Evolutionary conservation across 2,797 vertebrate genomes (phyloP).

Genomic region (Pampus argenteus): DNA sequence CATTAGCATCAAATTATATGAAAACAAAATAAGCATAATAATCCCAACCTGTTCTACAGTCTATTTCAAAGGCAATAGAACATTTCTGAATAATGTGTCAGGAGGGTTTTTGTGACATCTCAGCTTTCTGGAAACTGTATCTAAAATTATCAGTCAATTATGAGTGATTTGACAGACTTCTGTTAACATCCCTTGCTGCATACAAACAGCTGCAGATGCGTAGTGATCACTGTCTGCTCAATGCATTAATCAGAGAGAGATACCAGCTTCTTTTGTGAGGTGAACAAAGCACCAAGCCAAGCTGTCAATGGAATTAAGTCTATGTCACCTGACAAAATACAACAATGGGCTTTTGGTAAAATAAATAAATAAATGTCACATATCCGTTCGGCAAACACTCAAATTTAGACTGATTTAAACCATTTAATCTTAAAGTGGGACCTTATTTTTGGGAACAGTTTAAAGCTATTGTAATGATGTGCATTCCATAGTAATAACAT

Average conservation of each 20-base stretch:
- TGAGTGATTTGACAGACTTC: not conserved
- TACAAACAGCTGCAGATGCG: too few species aligned
- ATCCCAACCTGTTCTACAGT: not conserved
- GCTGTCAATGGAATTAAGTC: not conserved
- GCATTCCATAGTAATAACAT: too few species aligned
- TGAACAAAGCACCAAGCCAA: slow-evolving; percentile 2
- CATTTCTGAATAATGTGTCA: slow-evolving; percentile 26
- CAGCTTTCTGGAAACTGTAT: not conserved
- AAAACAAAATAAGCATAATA: slow-evolving; percentile 18
- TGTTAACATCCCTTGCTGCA: not conserved
- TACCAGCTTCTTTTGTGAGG: not conserved
- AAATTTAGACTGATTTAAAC: not conserved
- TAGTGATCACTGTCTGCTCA: slow-evolving; percentile 8
- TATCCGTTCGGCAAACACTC: not conserved
- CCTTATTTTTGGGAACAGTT: too few species aligned
- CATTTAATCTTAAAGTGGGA: not conserved
- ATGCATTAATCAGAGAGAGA: not conserved
- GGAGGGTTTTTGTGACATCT: slow-evolving; percentile 36
- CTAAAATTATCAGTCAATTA: not conserved
- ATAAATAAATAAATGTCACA: not conserved
- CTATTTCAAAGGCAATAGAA: slow-evolving; percentile 8
- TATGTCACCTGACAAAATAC: not conserved
- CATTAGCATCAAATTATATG: slow-evolving; percentile 13
- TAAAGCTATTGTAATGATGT: too few species aligned
- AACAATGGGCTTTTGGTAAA: slow-evolving; percentile 1